These are phyloP conservation scores for Triplophysa rosa DNA, from an alignment of 2,113 vertebrate species.

Conservation along the genomic window DNA sequence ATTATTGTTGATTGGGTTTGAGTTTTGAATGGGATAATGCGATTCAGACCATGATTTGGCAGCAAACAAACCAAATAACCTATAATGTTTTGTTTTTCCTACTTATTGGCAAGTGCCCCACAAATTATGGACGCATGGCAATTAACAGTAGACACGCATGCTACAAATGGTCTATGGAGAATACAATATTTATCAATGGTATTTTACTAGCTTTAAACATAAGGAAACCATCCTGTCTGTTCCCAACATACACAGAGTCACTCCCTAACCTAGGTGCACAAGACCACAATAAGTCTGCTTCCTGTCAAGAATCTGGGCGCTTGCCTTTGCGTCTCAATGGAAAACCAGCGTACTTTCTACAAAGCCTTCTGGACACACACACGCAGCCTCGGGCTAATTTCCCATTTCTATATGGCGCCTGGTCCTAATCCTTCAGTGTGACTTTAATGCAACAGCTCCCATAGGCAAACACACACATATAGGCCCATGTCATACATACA, in stretches of 20 bases:
- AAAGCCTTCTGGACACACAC: slow-evolving; percentile 46
- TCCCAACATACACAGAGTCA: slow-evolving; percentile 15
- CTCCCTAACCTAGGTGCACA: slow-evolving; percentile 22
- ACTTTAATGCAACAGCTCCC: slow-evolving; percentile 52
- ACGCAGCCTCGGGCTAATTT: slow-evolving; percentile 66
- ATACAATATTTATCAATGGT: neutral
- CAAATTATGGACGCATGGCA: no score
- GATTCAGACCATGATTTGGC: neutral
- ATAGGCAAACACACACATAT: slow-evolving; percentile 54
- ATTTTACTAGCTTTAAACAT: slow-evolving; percentile 12
- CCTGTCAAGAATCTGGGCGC: slow-evolving; percentile 53
- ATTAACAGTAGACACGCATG: neutral
- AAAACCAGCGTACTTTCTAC: slow-evolving; percentile 50
- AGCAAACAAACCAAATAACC: neutral
- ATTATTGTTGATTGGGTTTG: neutral
- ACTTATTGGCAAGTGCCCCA: neutral
- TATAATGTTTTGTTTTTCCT: slow-evolving; percentile 6
- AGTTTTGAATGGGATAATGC: neutral
- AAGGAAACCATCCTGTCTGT: slow-evolving; percentile 16
- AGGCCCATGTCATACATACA: slow-evolving; percentile 32
- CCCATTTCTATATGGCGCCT: slow-evolving; percentile 66
- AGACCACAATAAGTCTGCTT: slow-evolving; percentile 47
- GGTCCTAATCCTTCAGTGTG: slow-evolving; percentile 63
- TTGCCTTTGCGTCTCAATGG: slow-evolving; percentile 40
- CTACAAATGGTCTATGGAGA: neutral